These are phyloP conservation scores for Aquatica leii DNA, from an alignment of 2,888 invertebrate genomes.

Conservation along the genomic window DNA sequence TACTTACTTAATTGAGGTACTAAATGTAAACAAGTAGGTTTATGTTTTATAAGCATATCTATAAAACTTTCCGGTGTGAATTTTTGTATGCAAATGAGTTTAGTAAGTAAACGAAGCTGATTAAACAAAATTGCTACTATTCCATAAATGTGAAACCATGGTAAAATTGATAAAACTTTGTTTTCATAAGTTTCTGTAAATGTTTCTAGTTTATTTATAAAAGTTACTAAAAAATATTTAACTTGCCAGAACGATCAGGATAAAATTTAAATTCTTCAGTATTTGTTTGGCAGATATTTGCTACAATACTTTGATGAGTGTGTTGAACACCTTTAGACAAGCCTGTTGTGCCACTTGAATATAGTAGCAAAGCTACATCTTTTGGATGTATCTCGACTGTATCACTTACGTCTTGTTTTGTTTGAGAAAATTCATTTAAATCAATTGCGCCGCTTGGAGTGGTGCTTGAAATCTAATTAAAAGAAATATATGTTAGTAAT, in stretches of 20 bases:
- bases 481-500: slow-evolving; percentile 9
- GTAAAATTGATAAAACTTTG: slow-evolving; percentile 73
- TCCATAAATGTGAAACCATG: slow-evolving; percentile 86
- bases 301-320: slow-evolving; percentile 66
- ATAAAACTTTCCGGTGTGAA: slow-evolving; percentile 77
- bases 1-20: slow-evolving; percentile 82
- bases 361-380: slow-evolving; percentile 76
- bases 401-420: slow-evolving; percentile 64
- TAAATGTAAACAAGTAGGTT: slow-evolving; percentile 69
- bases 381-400: slow-evolving; percentile 85
- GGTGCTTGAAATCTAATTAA: slow-evolving; percentile 52
- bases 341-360: slow-evolving; percentile 88
- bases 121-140: slow-evolving; percentile 68
- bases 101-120: slow-evolving; percentile 62
- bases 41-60: slow-evolving; percentile 70
- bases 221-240: no score
- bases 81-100: slow-evolving; percentile 73
- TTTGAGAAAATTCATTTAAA: slow-evolving; percentile 68
- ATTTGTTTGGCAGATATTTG: slow-evolving; percentile 55
- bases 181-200: slow-evolving; percentile 66
- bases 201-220: no score
- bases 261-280: slow-evolving; percentile 49
- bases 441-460: slow-evolving; percentile 67
- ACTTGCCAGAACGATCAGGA: slow-evolving; percentile 75
- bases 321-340: slow-evolving; percentile 78